These are phyloP conservation scores for Pterocles burchelli DNA, from an alignment of 2,113 vertebrate species.

Conservation along the genomic window DNA sequence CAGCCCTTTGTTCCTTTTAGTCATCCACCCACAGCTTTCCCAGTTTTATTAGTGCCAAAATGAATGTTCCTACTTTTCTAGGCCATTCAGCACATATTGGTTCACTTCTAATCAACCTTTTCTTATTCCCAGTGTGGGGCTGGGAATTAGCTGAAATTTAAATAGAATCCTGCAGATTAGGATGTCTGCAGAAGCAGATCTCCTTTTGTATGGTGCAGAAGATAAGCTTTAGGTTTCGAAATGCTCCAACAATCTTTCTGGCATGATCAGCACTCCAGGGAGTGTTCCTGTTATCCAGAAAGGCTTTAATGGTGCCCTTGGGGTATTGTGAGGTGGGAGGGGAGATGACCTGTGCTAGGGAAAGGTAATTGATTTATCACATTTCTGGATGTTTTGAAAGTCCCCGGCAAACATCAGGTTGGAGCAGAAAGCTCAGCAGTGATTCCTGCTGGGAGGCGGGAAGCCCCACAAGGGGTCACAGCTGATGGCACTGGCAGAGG, in stretches of 20 bases:
- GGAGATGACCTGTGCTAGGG: not conserved
- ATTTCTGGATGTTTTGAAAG: slow-evolving; percentile 21
- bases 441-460: not conserved
- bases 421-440: not conserved
- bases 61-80: slow-evolving; percentile 38
- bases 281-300: slow-evolving; percentile 29
- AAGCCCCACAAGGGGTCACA: not conserved
- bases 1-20: slow-evolving; percentile 67
- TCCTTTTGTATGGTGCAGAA: not conserved
- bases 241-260: not conserved
- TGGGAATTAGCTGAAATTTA: slow-evolving; percentile 26
- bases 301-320: slow-evolving; percentile 31
- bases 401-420: not conserved
- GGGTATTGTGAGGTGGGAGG: not conserved
- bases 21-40: slow-evolving; percentile 69
- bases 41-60: slow-evolving; percentile 59
- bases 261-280: slow-evolving; percentile 15
- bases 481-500: not conserved
- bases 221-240: slow-evolving; percentile 44
- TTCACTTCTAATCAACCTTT: slow-evolving; percentile 51
- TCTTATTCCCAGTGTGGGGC: not conserved
- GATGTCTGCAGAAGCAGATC: slow-evolving; percentile 28
- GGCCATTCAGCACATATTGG: slow-evolving; percentile 44
- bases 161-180: slow-evolving; percentile 50
- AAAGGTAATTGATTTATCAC: slow-evolving; percentile 46